Base-by-base conservation (phyloP, 2,888 invertebrate genomes). In the Scotopteryx bipunctaria region DNA sequence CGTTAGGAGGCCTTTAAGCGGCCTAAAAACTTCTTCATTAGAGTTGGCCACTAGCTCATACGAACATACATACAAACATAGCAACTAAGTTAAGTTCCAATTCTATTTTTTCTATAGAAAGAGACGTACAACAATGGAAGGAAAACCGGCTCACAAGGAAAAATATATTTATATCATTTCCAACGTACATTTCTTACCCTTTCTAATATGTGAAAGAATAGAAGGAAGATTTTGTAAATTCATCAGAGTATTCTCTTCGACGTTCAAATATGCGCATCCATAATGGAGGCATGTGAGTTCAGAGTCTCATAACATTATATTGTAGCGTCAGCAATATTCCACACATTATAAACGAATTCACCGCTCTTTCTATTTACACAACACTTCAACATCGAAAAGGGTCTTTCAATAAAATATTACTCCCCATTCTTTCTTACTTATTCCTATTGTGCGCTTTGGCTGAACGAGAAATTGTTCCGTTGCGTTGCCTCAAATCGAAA, bases 361-460 rank as follows among this genome's bases (percentile, higher is more conserved):
- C 67, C 76, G 71, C 75, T 76, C 76, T 73, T 56, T 77, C 79
- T 89, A 87, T 91, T 91, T 84, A 91, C 91, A 86, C 84, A 86
- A 87, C 90, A 91, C 91, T 91, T 83, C 66, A 81, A 69, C 44
- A 66, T 66, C 77, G 77, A 77, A 84, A 88, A 88, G 87, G 90
- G 87, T 81, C 89, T 86, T 84, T 86, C 88, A 87, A 89, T 89
- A 89, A 86, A 86, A 86, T 86, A 85, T 88, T 79, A 77, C 86
- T 81, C 86, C 87, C 87, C 71, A 83, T 87, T 86, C 86, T 83
- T 75, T 80, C 83, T 86, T 83, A 78, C 76, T 75, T 67, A 62
- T 61, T 65, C 71, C 69, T 57, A 84, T 86, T 87, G 86, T 86
- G 74, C 72, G 77, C 76, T 83, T 79, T 70, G 83, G 78, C 74